Base-by-base conservation (phyloP, 2,888 invertebrate species). In the Drosophila kuntzei region DNA sequence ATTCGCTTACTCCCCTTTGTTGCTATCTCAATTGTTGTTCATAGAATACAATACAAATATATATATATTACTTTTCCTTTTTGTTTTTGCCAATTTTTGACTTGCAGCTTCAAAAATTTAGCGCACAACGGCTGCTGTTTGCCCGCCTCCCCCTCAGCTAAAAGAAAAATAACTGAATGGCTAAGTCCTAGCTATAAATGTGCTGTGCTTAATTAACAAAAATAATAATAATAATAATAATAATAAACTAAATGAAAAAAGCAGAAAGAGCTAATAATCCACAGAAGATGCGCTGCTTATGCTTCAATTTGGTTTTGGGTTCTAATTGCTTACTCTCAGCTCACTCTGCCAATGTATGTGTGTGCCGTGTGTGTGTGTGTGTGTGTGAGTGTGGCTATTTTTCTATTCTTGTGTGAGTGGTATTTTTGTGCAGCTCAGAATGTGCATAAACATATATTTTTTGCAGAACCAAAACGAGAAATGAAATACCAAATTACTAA, bases 241-340 rank as follows among this genome's bases (percentile, higher is more conserved):
- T 39, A 46, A 62, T 49, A 68, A 66, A 62, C 51, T 59, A 69
- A 69, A 50, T 37, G 34, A 75, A 60, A 59, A 29, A 36, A 34
- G 61, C 57, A 36, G 29, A 57, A 61, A 53, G 44, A 39, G 62
- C 61, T 46, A 46, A 50, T 44, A 79, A 69, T 65, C 66, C 75
- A 47, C 37, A 62, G 67, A 72, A 67, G 85, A 80, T 49, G 70
- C 72, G 80, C 76, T 65, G 79, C 85, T 85, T 82, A 64, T 79
- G 83, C 85, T 83, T 80, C 75, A 70, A 80, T 80, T 83, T 85
- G 77, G 79, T 70, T 84, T 81, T 76, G 78, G 83, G 55, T 57
- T 71, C 54, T 71, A 80, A 79, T 66, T 69, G 83, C 79, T 80
- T 73, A 76, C 69, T 47, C 57, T 60, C 44, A 71, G 59, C 57